Base-by-base conservation (phyloP, 1,140 invertebrate genomes). In the Heliconius melpomene region DNA sequence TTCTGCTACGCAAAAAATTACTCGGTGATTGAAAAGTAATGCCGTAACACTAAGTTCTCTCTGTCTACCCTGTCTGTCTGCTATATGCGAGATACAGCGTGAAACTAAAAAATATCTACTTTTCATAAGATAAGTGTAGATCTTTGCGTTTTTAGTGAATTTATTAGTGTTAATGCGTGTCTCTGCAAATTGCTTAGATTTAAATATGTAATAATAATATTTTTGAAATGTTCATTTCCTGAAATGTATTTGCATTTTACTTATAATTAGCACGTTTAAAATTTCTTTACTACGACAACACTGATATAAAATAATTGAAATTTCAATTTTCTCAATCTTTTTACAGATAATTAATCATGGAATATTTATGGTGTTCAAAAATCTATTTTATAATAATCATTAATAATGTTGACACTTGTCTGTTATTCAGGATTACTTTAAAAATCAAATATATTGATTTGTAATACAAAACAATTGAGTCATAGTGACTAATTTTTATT, bases 111-210 rank as follows among this genome's bases (percentile, higher is more conserved):
- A 52, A 18, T 50, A 52, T 20, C 7, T 46, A 16, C 40, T 60
- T 1, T 60, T 8, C 38, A 16, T 40, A 50, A 52, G 7, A 32
- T 75, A 29, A 36, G 13, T 40, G 32, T 75, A 40, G 75, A 66
- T 71, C 75, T 70, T n/a, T 66, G 3, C 36, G 66, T 57, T 76
- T 77, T 71, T 18, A 8, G 38, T 16, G 23, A 29, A 29, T 70
- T 77, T 71, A 70, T 60, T 71, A 29, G 23, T 66, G n/a, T 20
- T 71, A 70, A 50, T 46, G 38, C 38, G 60, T 77, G 60, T 77
- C 75, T 70, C 66, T 40, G 26, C 60, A 70, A 54, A 50, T 77
- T 70, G 38, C 38, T 77, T 77, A 50, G 38, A 77, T 70, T 32
- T 70, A 46, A 50, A 70, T 77, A 50, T 70, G 29, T 66, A 66